These are phyloP conservation scores for Lepisosteus osseus DNA, from an alignment of 2,113 vertebrate species.

Conservation along the genomic window DNA sequence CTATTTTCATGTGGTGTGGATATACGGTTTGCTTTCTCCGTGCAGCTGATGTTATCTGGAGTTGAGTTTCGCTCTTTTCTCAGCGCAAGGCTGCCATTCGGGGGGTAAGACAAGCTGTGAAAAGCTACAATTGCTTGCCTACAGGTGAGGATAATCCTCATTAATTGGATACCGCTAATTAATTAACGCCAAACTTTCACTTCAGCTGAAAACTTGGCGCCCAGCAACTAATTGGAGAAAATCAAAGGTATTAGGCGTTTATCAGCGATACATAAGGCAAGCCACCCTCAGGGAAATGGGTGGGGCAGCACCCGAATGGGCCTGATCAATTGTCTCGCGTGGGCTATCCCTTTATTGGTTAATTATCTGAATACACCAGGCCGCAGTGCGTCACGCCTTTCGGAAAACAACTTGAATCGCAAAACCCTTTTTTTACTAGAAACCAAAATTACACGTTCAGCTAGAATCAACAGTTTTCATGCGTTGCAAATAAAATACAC, in stretches of 20 bases:
- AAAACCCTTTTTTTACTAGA: no score
- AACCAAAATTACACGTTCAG: no score
- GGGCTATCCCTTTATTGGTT: conserved; percentile 26
- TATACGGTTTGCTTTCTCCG: no score
- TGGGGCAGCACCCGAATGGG: no score
- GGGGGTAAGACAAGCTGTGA: not conserved
- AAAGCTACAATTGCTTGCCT: conserved; percentile 33
- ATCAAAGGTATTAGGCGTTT: conserved; percentile 31
- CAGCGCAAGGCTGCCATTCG: no score
- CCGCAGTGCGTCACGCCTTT: conserved; percentile 20
- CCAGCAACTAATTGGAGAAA: conserved; percentile 44
- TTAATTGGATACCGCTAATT: conserved; percentile 57
- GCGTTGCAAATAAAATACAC: no score
- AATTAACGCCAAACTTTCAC: conserved; percentile 37
- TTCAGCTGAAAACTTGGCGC: conserved; percentile 53
- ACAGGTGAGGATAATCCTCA: conserved; percentile 64
- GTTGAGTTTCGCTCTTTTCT: no score
- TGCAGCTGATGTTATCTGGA: no score
- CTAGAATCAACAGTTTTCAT: no score
- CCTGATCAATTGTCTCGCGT: no score
- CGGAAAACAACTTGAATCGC: not conserved
- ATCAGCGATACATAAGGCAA: conserved; percentile 10
- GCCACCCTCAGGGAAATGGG: no score
- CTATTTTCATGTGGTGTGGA: no score
- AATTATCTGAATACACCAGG: conserved; percentile 33